These are phyloP conservation scores for Hyperoplus lanceolatus DNA, from an alignment of 2,797 vertebrate genomes.

Conservation along the genomic window DNA sequence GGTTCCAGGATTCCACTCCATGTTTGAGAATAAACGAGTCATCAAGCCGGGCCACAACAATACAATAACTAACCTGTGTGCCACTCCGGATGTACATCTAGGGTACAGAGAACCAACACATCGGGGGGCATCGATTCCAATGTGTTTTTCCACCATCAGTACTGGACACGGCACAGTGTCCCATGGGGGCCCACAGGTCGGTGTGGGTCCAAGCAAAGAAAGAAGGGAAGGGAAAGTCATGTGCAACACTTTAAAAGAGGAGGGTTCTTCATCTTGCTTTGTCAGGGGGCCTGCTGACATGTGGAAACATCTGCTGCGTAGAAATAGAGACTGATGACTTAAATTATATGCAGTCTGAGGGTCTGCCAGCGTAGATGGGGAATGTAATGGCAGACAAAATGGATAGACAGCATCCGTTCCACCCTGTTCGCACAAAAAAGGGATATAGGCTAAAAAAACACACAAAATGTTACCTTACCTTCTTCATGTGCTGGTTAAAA, in stretches of 20 bases:
- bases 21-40: slow-evolving; percentile 70
- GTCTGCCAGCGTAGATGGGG: slow-evolving; percentile 75
- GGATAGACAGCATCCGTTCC: slow-evolving; percentile 52
- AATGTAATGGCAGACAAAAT: slow-evolving; percentile 73
- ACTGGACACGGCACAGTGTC: slow-evolving; percentile 36
- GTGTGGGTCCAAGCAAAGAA: slow-evolving; percentile 45
- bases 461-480: slow-evolving; percentile 15
- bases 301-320: slow-evolving; percentile 86
- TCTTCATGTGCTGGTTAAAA: neutral
- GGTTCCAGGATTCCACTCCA: slow-evolving; percentile 62
- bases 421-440: slow-evolving; percentile 25
- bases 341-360: slow-evolving; percentile 79
- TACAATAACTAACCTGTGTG: slow-evolving; percentile 55
- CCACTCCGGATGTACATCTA: slow-evolving; percentile 40
- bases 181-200: slow-evolving; percentile 34
- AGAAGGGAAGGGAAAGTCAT: slow-evolving; percentile 64
- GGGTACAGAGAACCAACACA: slow-evolving; percentile 35
- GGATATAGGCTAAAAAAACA: slow-evolving; percentile 28
- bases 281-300: slow-evolving; percentile 81
- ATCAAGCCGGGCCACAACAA: slow-evolving; percentile 61
- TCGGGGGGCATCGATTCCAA: slow-evolving; percentile 60
- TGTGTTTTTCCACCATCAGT: slow-evolving; percentile 61
- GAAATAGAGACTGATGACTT: slow-evolving; percentile 87
- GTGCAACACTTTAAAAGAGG: slow-evolving; percentile 78
- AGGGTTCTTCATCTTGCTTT: slow-evolving; percentile 81